Conservation (phyloP, 2,797 vertebrate species). For the Otolemur crassicaudatus region DNA sequence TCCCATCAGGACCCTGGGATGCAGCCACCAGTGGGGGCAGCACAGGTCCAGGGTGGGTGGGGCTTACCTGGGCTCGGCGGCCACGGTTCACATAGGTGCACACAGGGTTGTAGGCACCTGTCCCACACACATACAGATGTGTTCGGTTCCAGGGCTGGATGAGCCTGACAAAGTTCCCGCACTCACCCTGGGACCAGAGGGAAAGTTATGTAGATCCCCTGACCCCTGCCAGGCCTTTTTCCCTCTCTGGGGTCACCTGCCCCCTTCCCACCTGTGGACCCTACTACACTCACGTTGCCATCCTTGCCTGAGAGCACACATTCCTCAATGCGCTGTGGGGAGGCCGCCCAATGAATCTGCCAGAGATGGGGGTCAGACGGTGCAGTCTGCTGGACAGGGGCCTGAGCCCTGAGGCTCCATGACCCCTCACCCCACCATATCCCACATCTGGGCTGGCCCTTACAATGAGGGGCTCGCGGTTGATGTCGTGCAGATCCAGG, state of each 20-base stretch:
- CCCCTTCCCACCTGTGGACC: background rate
- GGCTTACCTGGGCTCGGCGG: conserved; percentile 96
- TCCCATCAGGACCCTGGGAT: conserved; percentile 39
- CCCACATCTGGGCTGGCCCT: conserved; percentile 81
- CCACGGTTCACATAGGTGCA: conserved; percentile 97
- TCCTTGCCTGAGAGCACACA: conserved; percentile 98
- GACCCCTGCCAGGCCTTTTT: background rate
- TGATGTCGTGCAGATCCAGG: conserved; percentile 98
- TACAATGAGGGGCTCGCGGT: conserved; percentile 99
- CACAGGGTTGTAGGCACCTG: conserved; percentile 98
- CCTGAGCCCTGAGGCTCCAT: background rate
- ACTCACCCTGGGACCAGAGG: conserved; percentile 93
- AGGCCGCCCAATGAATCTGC: conserved; percentile 98
- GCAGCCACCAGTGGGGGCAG: background rate
- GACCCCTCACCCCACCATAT: accelerated
- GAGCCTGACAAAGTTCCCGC: conserved; percentile 98
- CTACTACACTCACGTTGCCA: conserved; percentile 93
- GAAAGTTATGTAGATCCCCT: background rate
- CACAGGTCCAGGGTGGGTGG: accelerated
- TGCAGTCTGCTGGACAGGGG: accelerated
- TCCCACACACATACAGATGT: conserved; percentile 98
- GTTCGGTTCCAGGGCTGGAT: conserved; percentile 99
- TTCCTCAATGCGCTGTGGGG: conserved; percentile 96
- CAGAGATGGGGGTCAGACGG: conserved; percentile 54
- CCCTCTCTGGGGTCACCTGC: background rate